These are phyloP conservation scores for Merops nubicus DNA, from an alignment of 2,113 vertebrate genomes.

Conservation along the genomic window DNA sequence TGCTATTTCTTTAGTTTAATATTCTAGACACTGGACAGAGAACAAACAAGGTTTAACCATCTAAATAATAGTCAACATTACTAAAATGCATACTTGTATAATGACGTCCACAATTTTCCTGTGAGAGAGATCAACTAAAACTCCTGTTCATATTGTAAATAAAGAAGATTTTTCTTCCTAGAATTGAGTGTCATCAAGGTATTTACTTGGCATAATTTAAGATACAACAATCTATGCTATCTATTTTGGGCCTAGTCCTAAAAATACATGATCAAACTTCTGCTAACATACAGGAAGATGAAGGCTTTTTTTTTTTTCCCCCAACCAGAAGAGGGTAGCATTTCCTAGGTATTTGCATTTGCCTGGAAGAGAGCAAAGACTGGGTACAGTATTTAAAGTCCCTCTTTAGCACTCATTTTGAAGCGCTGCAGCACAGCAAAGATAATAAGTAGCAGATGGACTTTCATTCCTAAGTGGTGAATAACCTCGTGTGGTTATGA, in stretches of 20 bases:
- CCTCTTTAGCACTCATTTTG: conserved; percentile 39
- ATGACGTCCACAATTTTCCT: not conserved
- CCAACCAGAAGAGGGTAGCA: not conserved
- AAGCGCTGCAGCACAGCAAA: conserved; percentile 30
- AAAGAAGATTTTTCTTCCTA: conserved; percentile 16
- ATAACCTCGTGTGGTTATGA: conserved; percentile 67
- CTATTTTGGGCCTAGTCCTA: not conserved
- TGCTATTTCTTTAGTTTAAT: not conserved
- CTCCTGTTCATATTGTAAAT: not conserved
- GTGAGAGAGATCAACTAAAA: not conserved
- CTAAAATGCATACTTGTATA: not conserved
- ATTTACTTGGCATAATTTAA: conserved; percentile 37
- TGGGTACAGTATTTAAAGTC: not conserved
- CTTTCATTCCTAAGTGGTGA: conserved; percentile 73
- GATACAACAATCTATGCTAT: not conserved
- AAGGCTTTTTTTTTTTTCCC: accelerated
- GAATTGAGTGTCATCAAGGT: conserved; percentile 7
- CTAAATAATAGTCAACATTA: not conserved
- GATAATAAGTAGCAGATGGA: conserved; percentile 75
- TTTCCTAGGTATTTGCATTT: not conserved
- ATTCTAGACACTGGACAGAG: not conserved
- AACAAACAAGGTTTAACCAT: not conserved
- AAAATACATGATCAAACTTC: not conserved
- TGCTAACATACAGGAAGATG: not conserved
- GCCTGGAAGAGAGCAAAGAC: not conserved